Base-by-base conservation (phyloP, 2,888 invertebrate genomes). In the Drosophila borealis region DNA sequence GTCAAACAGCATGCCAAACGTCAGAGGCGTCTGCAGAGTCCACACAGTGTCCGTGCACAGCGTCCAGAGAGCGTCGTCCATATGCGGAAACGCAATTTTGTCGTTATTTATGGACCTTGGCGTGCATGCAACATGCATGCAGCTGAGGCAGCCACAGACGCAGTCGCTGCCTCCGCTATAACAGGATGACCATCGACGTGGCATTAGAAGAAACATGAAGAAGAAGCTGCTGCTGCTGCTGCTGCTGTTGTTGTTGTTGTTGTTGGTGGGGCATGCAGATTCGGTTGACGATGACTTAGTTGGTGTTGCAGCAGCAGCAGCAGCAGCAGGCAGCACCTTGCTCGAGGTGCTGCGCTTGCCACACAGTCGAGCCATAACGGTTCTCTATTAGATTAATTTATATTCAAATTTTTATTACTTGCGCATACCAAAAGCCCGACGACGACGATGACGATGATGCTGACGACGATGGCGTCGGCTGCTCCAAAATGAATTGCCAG, bases 391-490 rank as follows among this genome's bases (percentile, higher is more conserved):
- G 85, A 89, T 90, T 90, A 90, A 91, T 90, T 90, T 91, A 88
- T 89, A 90, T 90, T 90, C 89, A 91, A 90, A 91, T 90, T 90
- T 90, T 90, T 90, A 91, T 90, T 89, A 78, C 90, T 88, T 80
- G 82, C 74, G 88, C 85, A 86, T 86, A 86, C 85, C 81, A 81
- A 81, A 73, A 71, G 64, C 68, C 41, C 57, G 46, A 59, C 59
- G 50, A 48, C 21, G 61, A 62, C 13, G 49, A 61, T 8, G 51
- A 42, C 2, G 25, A 39, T 4, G 33, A 39, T 2, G 54, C 34
- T 9, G 42, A 42, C 6, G 53, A 59, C 0, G 60, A 39, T 53
- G 64, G 49, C 59, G 62, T 59, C 63, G 61, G 57, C 51, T 87
- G 89, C 86, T 86, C 89, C 65, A 74, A 89, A 86, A 89, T 86